Base-by-base conservation (phyloP, 2,113 vertebrate species). In the Thryonomys swinderianus region DNA sequence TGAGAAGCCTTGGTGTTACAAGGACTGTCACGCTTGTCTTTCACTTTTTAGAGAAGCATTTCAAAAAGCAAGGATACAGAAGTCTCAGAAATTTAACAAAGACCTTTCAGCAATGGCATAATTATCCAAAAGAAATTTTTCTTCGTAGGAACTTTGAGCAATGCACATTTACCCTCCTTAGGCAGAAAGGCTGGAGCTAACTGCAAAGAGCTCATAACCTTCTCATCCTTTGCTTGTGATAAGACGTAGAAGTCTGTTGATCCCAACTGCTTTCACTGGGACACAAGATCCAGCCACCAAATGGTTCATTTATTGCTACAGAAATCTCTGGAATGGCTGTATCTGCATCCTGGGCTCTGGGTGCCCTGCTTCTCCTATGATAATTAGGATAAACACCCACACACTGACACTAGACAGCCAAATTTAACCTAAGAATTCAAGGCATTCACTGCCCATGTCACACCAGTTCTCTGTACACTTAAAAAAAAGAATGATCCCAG, bases 61-160 rank as follows among this genome's bases (percentile, higher is more conserved):
- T 95, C 74, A 91, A 78, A 85, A 84, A 83, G 40, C 23, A 96
- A 91, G 2, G n/a, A 59, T 16, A 55, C 14, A 78, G 37, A 93
- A 88, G 82, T 69, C 82, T 90, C 71, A 42, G 45, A 73, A 69
- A 53, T 95, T 62, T 37, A 86, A 78, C 45, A 13, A 69, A 76
- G 48, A 51, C 51, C 34, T 5, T 81, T 67, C 21, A 79, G 67
- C 81, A 88, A 73, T 5, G 66, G 20, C 40, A 0, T 69, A 87
- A 93, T 90, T 67, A 79, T 53, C 42, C 79, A 32, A 76, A 80
- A 74, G 55, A 73, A 42, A 61, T 25, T 90, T 23, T 90, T 69
- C 42, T 92, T 79, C 14, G 5, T 4, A 37, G 62, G 20, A 53
- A 66, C 69, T 89, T 85, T 16, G 66, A 88, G 57, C 11, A 40